Percentiles rank a stretch among this genome's conserved stretches.
These are phyloP conservation scores for Tetragnatha versicolor DNA, from an alignment of 1,140 invertebrate genomes.

Conservation along the genomic window DNA sequence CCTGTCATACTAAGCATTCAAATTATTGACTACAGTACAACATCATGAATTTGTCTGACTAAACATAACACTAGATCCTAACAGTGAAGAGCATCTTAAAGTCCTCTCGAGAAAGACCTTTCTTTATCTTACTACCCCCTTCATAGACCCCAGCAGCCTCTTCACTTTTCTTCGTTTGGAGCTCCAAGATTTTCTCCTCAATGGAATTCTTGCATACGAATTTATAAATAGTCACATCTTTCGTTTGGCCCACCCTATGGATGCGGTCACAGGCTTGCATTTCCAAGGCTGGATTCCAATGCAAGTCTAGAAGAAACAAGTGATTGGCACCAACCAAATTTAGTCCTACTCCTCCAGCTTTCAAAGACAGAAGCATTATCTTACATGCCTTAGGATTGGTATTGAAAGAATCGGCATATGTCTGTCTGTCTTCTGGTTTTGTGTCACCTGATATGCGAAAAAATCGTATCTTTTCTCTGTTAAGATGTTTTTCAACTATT, in stretches of 20 bases:
- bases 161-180: conserved; percentile 82
- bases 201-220: conserved; percentile 91
- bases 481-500: conserved; percentile 73
- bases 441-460: conserved; percentile 73
- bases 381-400: conserved; percentile 66
- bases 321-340: conserved; percentile 96
- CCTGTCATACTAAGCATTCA: not conserved
- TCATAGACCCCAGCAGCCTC: conserved; percentile 80
- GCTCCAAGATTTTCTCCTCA: conserved; percentile 86
- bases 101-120: conserved; percentile 78
- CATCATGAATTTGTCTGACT: not conserved
- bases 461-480: conserved; percentile 66
- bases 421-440: conserved; percentile 61
- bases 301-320: conserved; percentile 85
- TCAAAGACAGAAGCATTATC: conserved; percentile 91
- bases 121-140: conserved; percentile 68
- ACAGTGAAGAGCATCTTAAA: conserved; percentile 79
- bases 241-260: conserved; percentile 76
- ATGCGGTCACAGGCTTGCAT: conserved; percentile 93
- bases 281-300: conserved; percentile 98
- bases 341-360: conserved; percentile 97
- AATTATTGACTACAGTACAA: no score
- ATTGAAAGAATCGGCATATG: conserved; percentile 76
- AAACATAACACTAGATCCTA: not conserved
- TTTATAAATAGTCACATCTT: conserved; percentile 83